Evolutionary conservation across 2,797 vertebrate species (phyloP).

Genomic region (Nannoperca australis): DNA sequence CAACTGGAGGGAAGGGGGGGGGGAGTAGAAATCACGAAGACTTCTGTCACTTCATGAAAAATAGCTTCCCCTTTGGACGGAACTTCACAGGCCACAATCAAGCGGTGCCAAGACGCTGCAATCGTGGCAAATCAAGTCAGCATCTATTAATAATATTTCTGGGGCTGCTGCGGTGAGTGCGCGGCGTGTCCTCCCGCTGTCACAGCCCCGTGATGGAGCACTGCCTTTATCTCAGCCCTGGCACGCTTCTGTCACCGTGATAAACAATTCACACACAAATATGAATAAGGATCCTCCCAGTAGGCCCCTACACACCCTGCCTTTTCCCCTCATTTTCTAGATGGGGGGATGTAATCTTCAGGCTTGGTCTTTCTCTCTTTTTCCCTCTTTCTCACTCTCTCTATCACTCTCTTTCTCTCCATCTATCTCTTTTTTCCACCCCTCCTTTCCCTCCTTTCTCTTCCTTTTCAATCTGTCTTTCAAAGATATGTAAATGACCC

Average conservation of each 20-base stretch:
- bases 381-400: slow-evolving; percentile 55
- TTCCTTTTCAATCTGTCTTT: slow-evolving; percentile 92
- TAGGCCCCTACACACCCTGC: slow-evolving; percentile 86
- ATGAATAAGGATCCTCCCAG: slow-evolving; percentile 99
- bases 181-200: slow-evolving; percentile 95
- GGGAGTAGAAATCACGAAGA: slow-evolving; percentile 75
- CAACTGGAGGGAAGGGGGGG: slow-evolving; percentile 65
- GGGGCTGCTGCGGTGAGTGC: slow-evolving; percentile 90
- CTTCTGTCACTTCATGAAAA: slow-evolving; percentile 99
- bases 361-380: slow-evolving; percentile 83
- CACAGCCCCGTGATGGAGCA: slow-evolving; percentile 96
- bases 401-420: slow-evolving; percentile 57
- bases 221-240: slow-evolving; percentile 99
- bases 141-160: slow-evolving; percentile 99
- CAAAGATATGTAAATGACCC: slow-evolving; percentile 98
- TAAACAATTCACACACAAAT: slow-evolving; percentile 99
- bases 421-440: slow-evolving; percentile 47
- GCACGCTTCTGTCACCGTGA: slow-evolving; percentile 99
- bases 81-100: slow-evolving; percentile 99
- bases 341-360: slow-evolving; percentile 96
- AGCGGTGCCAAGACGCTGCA: slow-evolving; percentile 92
- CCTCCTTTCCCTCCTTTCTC: slow-evolving; percentile 76
- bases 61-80: slow-evolving; percentile 99
- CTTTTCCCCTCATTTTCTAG: slow-evolving; percentile 93
- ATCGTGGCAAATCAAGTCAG: slow-evolving; percentile 98